Conservation (phyloP, 2,113 vertebrate species). For the Platichthys flesus region DNA sequence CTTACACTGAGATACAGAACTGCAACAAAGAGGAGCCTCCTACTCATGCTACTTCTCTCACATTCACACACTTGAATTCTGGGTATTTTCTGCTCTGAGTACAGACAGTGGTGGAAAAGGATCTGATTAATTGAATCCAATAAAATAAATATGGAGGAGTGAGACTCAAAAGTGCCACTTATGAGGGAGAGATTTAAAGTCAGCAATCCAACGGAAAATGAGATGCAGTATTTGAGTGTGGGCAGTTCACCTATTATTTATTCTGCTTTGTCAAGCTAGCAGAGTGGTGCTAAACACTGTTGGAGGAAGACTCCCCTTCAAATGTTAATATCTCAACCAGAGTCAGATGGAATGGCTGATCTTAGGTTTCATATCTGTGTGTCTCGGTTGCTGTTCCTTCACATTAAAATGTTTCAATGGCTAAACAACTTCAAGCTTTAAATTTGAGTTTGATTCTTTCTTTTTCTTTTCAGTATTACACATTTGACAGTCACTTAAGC, state of each 20-base stretch:
- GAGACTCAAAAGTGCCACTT: not conserved
- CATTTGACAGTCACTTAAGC: too few species aligned
- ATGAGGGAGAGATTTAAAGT: not conserved
- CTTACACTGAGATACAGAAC: not conserved
- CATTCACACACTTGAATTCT: not conserved
- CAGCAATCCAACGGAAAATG: not conserved
- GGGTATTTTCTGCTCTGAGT: not conserved
- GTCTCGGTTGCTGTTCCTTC: too few species aligned
- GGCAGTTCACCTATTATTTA: not conserved
- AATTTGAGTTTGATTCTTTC: not conserved
- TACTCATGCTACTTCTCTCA: not conserved
- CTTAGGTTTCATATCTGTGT: too few species aligned
- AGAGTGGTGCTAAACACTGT: not conserved
- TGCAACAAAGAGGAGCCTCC: not conserved
- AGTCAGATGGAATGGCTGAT: not conserved
- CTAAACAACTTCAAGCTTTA: too few species aligned
- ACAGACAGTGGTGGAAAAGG: not conserved
- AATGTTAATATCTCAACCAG: not conserved
- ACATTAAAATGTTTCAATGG: too few species aligned
- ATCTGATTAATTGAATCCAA: not conserved
- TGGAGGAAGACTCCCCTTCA: not conserved
- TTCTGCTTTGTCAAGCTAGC: not conserved
- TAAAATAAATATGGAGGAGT: not conserved
- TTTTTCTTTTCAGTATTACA: not conserved
- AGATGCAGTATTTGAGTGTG: not conserved